phyloP scores from a whole-genome alignment of 2,888 invertebrate species.

The Cheilosia grossa region DNA sequence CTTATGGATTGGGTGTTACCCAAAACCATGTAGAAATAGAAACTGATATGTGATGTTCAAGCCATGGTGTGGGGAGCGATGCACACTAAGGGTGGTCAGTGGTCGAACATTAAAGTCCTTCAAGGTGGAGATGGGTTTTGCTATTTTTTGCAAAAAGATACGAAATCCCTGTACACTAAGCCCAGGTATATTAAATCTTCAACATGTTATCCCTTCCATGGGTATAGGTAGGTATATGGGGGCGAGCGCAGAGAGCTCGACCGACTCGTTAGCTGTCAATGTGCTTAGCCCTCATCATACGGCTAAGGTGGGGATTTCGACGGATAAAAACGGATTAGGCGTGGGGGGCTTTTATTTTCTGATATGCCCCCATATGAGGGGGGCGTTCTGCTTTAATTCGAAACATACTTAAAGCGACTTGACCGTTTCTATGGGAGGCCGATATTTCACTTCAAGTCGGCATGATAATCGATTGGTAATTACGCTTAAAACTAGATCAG shows the following conservation, averaged over 20 bases:
- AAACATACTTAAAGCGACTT: not conserved
- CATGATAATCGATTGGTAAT: not conserved
- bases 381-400: not conserved
- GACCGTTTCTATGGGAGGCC: not conserved
- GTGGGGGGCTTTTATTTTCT: not conserved
- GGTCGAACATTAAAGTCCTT: constrained; percentile 33
- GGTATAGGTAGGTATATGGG: not conserved
- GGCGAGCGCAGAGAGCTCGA: constrained; percentile 8
- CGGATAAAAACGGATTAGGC: constrained; percentile 34
- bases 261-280: constrained; percentile 52
- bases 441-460: not conserved
- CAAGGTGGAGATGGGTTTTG: not conserved
- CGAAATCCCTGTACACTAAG: not conserved
- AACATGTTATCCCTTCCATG: constrained; percentile 3
- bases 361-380: not conserved
- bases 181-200: constrained; percentile 6
- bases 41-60: constrained; percentile 59
- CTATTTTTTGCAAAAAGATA: not conserved
- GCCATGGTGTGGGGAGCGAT: not conserved
- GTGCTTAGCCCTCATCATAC: constrained; percentile 50
- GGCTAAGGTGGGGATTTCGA: constrained; percentile 9
- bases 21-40: constrained; percentile 66
- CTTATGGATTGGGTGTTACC: constrained; percentile 75
- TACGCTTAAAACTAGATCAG: not conserved
- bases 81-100: not conserved